Conservation (phyloP, 2,113 vertebrate genomes). For the Orientallactaga bullata region DNA sequence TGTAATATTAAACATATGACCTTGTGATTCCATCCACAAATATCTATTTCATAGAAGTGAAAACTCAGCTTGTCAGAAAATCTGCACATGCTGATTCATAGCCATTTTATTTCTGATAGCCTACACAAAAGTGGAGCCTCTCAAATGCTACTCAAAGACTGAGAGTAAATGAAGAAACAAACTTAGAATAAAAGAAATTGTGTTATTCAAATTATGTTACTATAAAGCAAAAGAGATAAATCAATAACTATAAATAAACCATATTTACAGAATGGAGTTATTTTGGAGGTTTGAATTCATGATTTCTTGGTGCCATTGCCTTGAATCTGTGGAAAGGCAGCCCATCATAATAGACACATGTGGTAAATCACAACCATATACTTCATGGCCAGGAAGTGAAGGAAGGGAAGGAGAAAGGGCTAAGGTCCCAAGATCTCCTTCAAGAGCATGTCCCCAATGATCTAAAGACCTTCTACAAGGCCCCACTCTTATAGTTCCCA, state of each 20-base stretch:
- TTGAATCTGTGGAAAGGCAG: neutral
- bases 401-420: no score
- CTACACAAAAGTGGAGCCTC: neutral
- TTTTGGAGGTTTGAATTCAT: neutral
- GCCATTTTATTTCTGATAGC: neutral
- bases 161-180: no score
- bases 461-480: no score
- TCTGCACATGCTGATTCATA: neutral
- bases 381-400: no score
- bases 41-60: conserved; percentile 7
- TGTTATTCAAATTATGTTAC: no score
- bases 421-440: no score
- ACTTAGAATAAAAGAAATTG: no score
- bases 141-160: conserved; percentile 8
- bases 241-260: no score
- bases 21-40: neutral
- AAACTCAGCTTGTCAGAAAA: neutral
- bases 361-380: neutral
- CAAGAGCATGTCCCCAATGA: no score
- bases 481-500: neutral
- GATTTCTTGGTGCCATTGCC: neutral
- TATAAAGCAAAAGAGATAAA: no score
- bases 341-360: neutral
- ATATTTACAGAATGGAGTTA: no score
- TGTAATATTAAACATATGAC: neutral